A percentile compares a stretch with the other conserved stretches of the same genome.
phyloP scores from a whole-genome alignment of 2,888 invertebrate species.

The Capitulum mitella region DNA sequence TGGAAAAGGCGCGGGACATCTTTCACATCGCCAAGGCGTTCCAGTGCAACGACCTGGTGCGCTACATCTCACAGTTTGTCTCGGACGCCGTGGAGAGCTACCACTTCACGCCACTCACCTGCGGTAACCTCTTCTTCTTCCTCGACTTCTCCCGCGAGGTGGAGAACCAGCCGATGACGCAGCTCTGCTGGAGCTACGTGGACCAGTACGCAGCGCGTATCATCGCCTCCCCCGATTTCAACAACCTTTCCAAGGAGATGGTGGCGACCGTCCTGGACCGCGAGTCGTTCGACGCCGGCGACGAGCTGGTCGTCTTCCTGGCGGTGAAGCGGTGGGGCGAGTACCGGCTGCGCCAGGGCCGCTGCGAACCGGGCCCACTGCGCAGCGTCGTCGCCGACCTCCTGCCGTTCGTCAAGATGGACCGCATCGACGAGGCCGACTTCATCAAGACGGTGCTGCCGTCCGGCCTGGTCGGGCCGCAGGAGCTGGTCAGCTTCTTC shows the following conservation, averaged over 20 bases:
- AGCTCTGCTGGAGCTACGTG: conserved; percentile 31
- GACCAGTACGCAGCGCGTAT: conserved; percentile 30
- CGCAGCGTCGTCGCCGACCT: conserved; percentile 33
- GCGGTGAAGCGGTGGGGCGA: conserved; percentile 35
- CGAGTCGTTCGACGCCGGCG: conserved; percentile 30
- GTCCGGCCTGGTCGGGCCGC: conserved; percentile 34
- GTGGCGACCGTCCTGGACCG: conserved; percentile 31
- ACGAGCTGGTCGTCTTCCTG: conserved; percentile 34
- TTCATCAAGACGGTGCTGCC: conserved; percentile 35
- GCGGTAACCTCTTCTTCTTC: conserved; percentile 34
- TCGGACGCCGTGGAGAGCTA: conserved; percentile 33
- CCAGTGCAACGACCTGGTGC: conserved; percentile 31
- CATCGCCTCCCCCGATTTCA: conserved; percentile 32
- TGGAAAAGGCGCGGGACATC: conserved; percentile 30
- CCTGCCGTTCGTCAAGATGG: conserved; percentile 32
- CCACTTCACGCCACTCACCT: conserved; percentile 31
- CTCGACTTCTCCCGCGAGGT: conserved; percentile 31
- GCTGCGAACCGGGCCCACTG: conserved; percentile 25
- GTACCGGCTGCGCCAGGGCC: conserved; percentile 29
- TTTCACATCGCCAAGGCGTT: conserved; percentile 33
- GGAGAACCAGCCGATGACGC: conserved; percentile 25
- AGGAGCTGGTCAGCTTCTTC: conserved; percentile 36
- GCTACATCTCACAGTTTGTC: conserved; percentile 32
- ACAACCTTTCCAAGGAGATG: conserved; percentile 31
- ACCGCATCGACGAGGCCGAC: conserved; percentile 32